Evolutionary conservation across 92 coral and sea anemone species (phyloP).

Genomic region (Palythoa grandiflora): DNA sequence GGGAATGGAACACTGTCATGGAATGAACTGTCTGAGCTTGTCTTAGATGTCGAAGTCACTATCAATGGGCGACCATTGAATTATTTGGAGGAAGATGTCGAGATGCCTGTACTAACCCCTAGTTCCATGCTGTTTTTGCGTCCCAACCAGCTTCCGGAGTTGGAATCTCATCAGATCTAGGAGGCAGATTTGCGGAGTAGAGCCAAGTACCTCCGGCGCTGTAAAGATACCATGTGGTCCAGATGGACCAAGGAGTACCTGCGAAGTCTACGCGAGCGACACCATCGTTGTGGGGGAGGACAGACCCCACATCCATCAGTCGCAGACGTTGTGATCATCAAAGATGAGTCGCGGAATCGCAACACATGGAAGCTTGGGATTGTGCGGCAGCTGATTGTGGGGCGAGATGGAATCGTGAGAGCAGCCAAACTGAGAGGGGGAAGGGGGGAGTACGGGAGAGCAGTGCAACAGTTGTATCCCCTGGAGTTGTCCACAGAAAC

Average conservation of each 20-base stretch:
- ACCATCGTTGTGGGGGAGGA: slow-evolving; percentile 32
- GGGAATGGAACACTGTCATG: slow-evolving; percentile 47
- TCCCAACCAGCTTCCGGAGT: slow-evolving; percentile 56
- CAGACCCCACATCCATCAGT: slow-evolving; percentile 48
- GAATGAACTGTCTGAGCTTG: slow-evolving; percentile 48
- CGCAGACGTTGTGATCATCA: slow-evolving; percentile 64
- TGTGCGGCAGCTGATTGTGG: slow-evolving; percentile 16
- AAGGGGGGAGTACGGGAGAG: slow-evolving; percentile 7
- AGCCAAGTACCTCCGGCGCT: slow-evolving; percentile 49
- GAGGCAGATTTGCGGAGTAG: slow-evolving; percentile 46
- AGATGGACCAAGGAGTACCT: slow-evolving; percentile 60
- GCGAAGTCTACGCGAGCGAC: slow-evolving; percentile 54
- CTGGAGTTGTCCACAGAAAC: neutral
- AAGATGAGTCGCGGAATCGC: slow-evolving; percentile 24
- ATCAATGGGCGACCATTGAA: slow-evolving; percentile 52
- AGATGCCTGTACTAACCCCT: slow-evolving; percentile 61
- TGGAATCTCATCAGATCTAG: slow-evolving; percentile 43
- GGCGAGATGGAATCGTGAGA: slow-evolving; percentile 26
- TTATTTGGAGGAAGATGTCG: slow-evolving; percentile 59
- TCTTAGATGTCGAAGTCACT: slow-evolving; percentile 50
- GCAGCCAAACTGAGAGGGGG: slow-evolving; percentile 25
- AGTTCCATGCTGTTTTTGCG: slow-evolving; percentile 59
- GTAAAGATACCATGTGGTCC: slow-evolving; percentile 61
- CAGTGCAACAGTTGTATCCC: slow-evolving; percentile 31
- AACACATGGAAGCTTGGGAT: slow-evolving; percentile 22